phyloP scores from a whole-genome alignment of 2,797 vertebrate genomes.

The Poeciliopsis gracilis region DNA sequence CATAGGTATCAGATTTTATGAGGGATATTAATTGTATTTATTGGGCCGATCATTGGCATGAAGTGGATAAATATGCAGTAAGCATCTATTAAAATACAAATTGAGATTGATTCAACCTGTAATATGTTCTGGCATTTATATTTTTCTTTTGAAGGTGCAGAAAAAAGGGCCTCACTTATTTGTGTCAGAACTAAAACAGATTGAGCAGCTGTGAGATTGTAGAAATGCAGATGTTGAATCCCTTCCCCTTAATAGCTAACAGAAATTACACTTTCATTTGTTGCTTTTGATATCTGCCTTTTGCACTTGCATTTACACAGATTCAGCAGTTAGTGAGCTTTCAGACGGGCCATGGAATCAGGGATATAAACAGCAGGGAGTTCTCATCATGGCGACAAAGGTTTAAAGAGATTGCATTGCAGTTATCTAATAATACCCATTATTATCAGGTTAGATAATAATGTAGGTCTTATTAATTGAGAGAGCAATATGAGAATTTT shows the following conservation, averaged over 20 bases:
- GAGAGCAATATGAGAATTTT: not conserved
- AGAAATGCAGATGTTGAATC: slow-evolving; percentile 9
- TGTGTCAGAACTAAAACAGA: not conserved
- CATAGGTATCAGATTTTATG: not conserved
- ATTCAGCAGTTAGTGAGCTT: slow-evolving; percentile 8
- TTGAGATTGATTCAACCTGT: not conserved
- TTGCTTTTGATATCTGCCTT: not conserved
- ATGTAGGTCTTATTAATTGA: slow-evolving; percentile 13
- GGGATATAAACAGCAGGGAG: slow-evolving; percentile 57
- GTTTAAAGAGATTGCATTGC: slow-evolving; percentile 49
- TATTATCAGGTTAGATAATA: slow-evolving; percentile 47
- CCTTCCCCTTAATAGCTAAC: not conserved
- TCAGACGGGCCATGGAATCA: slow-evolving; percentile 32
- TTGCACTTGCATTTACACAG: slow-evolving; percentile 15
- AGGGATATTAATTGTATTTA: not conserved
- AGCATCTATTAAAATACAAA: not conserved
- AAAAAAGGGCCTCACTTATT: not conserved
- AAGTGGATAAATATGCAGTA: not conserved
- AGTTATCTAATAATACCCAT: slow-evolving; percentile 45
- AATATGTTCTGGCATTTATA: not conserved
- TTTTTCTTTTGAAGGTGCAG: not conserved
- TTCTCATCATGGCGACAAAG: slow-evolving; percentile 56
- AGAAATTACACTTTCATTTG: slow-evolving; percentile 15
- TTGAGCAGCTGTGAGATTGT: not conserved
- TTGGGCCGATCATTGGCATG: not conserved